A percentile compares a stretch with the other conserved stretches of the same genome.
Conservation (phyloP, 1,140 invertebrate species). For the Druon quercuslanigerum region DNA sequence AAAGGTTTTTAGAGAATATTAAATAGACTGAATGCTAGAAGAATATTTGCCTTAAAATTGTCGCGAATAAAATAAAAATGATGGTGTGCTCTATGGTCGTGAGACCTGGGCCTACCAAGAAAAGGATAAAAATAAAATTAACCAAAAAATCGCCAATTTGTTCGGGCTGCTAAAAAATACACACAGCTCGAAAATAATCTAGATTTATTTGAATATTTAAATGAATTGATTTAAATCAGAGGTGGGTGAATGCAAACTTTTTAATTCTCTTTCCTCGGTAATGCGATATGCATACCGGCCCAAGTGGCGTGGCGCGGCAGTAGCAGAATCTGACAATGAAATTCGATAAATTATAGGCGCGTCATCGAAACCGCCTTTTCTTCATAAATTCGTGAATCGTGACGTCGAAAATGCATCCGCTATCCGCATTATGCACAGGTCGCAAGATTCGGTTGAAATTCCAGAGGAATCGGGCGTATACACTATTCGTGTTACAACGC, state of each 20-base stretch:
- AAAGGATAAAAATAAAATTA: too few relatives aligned
- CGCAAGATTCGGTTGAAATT: slow-evolving; percentile 56
- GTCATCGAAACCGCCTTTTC: slow-evolving; percentile 18
- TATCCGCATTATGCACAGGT: slow-evolving; percentile 25
- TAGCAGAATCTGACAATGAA: slow-evolving; percentile 1
- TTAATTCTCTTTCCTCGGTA: not conserved
- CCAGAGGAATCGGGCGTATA: slow-evolving; percentile 58
- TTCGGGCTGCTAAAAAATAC: too few relatives aligned
- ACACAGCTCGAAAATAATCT: too few relatives aligned
- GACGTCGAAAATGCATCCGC: slow-evolving; percentile 1
- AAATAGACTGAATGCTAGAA: too few relatives aligned
- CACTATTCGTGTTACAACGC: slow-evolving; percentile 61
- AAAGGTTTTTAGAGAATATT: too few relatives aligned
- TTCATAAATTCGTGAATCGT: slow-evolving; percentile 29
- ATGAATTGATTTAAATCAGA: slow-evolving; percentile 14
- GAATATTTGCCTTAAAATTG: too few relatives aligned
- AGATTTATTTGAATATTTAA: too few relatives aligned
- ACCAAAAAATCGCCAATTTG: too few relatives aligned
- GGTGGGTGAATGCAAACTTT: not conserved
- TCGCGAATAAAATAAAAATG: too few relatives aligned
- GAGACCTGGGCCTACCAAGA: too few relatives aligned
- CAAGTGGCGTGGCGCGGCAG: not conserved
- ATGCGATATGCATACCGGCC: not conserved
- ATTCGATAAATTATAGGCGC: slow-evolving; percentile 20
- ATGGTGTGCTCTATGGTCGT: too few relatives aligned